Percentiles rank a stretch among this genome's conserved stretches.
Conservation (phyloP, 2,113 vertebrate genomes). For the Cynocephalus volans region DNA sequence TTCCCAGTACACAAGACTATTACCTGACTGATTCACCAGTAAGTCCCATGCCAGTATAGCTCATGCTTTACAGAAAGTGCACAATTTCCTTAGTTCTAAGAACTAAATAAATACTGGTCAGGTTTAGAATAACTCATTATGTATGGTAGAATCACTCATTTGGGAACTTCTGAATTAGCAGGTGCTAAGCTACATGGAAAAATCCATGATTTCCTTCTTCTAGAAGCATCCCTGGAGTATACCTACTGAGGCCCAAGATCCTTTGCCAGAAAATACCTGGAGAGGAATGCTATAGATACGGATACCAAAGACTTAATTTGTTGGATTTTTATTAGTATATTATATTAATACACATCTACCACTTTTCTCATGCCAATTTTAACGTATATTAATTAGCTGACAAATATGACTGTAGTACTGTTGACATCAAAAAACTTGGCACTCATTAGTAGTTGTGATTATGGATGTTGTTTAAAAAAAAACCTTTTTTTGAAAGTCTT, state of each 20-base stretch:
- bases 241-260: not conserved
- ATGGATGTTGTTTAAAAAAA: not conserved
- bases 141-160: not conserved
- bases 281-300: not conserved
- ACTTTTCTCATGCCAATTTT: constrained; percentile 24
- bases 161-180: not conserved
- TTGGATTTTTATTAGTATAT: not conserved
- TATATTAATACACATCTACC: not conserved
- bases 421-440: not conserved
- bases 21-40: not conserved
- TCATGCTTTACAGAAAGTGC: not conserved
- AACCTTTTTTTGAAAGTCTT: not conserved
- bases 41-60: not conserved
- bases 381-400: not conserved
- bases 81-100: not conserved
- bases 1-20: not conserved
- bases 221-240: not conserved
- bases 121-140: not conserved
- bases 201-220: not conserved
- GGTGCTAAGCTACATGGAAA: not conserved
- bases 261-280: not conserved
- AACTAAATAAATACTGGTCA: not conserved
- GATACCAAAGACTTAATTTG: not conserved
- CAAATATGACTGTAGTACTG: not conserved
- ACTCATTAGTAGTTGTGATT: not conserved